These are phyloP conservation scores for Araneus ventricosus DNA, from an alignment of 1,140 invertebrate species.

Conservation along the genomic window DNA sequence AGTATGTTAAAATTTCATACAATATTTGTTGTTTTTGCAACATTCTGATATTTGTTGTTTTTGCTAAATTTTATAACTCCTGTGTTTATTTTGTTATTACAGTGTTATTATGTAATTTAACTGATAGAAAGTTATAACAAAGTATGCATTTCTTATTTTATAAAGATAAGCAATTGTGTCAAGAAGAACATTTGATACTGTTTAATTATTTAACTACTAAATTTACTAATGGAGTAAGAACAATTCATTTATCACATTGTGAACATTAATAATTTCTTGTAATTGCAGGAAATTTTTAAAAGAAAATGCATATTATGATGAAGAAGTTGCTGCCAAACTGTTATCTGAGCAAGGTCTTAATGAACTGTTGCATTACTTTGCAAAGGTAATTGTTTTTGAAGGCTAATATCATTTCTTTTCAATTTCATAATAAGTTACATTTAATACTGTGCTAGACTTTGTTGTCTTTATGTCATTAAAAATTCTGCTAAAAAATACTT, in stretches of 20 bases:
- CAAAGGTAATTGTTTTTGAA: constrained; percentile 76
- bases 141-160: constrained; percentile 8
- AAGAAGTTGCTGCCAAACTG: constrained; percentile 85
- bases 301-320: constrained; percentile 86
- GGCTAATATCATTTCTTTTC: too few species aligned
- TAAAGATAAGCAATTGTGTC: too few species aligned
- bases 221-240: too few species aligned
- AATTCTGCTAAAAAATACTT: not conserved
- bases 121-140: not conserved
- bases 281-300: constrained; percentile 84
- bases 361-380: constrained; percentile 77
- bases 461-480: not conserved
- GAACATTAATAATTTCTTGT: not conserved
- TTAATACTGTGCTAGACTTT: not conserved
- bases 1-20: constrained; percentile 47
- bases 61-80: too few species aligned
- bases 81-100: too few species aligned
- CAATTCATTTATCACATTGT: too few species aligned
- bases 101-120: too few species aligned
- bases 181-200: too few species aligned
- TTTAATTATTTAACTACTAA: not conserved
- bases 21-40: too few species aligned
- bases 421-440: not conserved
- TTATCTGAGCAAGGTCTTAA: constrained; percentile 81
- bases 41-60: too few species aligned